Evolutionary conservation across 2,888 invertebrate genomes (phyloP), one percentile per base, ranked within the genome.

Genomic region (Dynastes maya): DNA sequence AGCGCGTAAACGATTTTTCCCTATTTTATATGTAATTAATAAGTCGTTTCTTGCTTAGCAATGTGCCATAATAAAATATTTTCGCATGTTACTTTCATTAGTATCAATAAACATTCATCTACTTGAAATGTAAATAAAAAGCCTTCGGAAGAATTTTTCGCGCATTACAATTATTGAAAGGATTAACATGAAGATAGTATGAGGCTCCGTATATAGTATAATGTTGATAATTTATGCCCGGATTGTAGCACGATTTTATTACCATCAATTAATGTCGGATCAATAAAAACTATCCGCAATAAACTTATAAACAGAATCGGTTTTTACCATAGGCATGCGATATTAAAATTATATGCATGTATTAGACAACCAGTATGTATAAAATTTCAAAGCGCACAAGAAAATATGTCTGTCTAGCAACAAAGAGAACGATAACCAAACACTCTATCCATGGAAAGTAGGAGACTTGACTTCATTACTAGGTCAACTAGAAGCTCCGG

Each of bases 381-480:
- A 45, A 45, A 45, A 11, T 45, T 9, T 11, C 11, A 45, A 45
- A 45, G 9, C 53, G 71, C 64, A 72, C 37, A 61, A 70, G 68
- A 75, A 75, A 79, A 76, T 79, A 61, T 76, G 61, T 37, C 67
- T 61, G 61, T 40, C 70, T 45, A 55, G 29, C 63, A 64, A 78
- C 70, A 72, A 78, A 78, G 78, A 55, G 78, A 78, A 78, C 58
- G 63, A 71, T 72, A 72, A 68, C n/a, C 40, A 53, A 74, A 5
- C 45, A 71, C 49, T 72, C 51, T 70, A 64, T 45, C 80, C 79
- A 78, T 80, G 78, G 83, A 83, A 83, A 83, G 83, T 82, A 82
- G 82, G 82, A 83, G 83, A 83, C 78, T 83, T 83, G 83, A 80
- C 82, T 82, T 83, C 81, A 82, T 81, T 82, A 84, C 81, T 84